These are phyloP conservation scores for Dermatemys mawii DNA, from an alignment of 2,113 vertebrate species.

Conservation along the genomic window DNA sequence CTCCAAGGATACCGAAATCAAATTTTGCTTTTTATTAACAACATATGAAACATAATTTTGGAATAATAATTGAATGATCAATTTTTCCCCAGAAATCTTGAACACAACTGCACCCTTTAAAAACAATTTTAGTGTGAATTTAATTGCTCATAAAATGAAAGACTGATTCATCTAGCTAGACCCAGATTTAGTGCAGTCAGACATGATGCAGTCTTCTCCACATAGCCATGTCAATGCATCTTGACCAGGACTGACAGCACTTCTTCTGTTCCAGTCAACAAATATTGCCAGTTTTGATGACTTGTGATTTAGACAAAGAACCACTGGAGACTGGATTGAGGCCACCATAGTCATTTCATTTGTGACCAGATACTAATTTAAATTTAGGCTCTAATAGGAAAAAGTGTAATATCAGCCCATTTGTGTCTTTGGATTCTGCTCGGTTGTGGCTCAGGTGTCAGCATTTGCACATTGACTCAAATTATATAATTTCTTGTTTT, in stretches of 20 bases:
- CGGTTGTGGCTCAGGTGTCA: background rate
- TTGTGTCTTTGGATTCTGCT: background rate
- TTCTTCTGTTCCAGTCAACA: background rate
- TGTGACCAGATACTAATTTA: background rate
- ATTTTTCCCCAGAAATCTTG: background rate
- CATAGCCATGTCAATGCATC: background rate
- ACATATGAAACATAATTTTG: background rate
- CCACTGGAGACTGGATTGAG: background rate
- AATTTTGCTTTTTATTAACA: background rate
- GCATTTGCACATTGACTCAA: background rate
- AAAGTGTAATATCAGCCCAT: background rate
- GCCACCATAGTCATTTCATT: background rate
- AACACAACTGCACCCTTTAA: background rate
- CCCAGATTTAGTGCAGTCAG: background rate
- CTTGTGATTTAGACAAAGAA: background rate
- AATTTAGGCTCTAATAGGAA: background rate
- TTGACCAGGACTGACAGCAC: background rate
- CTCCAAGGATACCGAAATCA: background rate
- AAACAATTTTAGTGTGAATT: background rate
- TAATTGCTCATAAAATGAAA: background rate
- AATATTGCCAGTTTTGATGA: background rate
- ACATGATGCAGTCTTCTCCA: background rate
- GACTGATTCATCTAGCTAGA: background rate
- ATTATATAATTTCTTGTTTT: background rate
- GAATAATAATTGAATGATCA: background rate